Conservation (phyloP, 1,140 invertebrate species). For the Drosophila repleta region DNA sequence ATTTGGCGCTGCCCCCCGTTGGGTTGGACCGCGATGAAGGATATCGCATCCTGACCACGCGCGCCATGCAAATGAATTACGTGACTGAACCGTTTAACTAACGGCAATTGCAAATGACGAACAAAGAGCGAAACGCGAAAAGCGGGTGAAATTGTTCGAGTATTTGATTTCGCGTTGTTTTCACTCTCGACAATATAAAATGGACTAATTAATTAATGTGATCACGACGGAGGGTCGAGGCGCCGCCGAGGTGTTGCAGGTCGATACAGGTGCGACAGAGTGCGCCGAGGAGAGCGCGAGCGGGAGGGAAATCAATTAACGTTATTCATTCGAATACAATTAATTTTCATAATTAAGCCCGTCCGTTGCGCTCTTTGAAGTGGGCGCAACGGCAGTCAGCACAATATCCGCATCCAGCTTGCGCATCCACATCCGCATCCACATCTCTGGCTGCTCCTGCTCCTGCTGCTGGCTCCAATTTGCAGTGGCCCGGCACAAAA, state of each 20-base stretch:
- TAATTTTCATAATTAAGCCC: conserved; percentile 73
- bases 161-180: conserved; percentile 33
- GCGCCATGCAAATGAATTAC: conserved; percentile 56
- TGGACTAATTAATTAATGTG: conserved; percentile 57
- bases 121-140: conserved; percentile 3
- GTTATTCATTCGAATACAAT: conserved; percentile 70
- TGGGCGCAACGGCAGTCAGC: conserved; percentile 24
- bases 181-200: conserved; percentile 39
- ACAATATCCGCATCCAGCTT: conserved; percentile 1
- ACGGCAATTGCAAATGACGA: conserved; percentile 40
- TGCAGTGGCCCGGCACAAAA: conserved; percentile 50
- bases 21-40: conserved; percentile 23
- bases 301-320: conserved; percentile 63
- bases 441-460: conserved; percentile 4
- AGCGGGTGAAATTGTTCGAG: conserved; percentile 7
- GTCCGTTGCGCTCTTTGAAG: conserved; percentile 35
- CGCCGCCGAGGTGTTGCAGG: not conserved
- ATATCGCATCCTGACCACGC: conserved; percentile 46
- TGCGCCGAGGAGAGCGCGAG: not conserved
- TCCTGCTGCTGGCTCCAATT: conserved; percentile 7
- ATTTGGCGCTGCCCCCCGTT: not conserved
- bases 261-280: not conserved
- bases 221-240: conserved; percentile 3
- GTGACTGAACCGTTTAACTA: conserved; percentile 50
- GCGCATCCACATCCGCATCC: conserved; percentile 12